phyloP scores from a whole-genome alignment of 2,888 invertebrate species.

The Drosophila leonis region DNA sequence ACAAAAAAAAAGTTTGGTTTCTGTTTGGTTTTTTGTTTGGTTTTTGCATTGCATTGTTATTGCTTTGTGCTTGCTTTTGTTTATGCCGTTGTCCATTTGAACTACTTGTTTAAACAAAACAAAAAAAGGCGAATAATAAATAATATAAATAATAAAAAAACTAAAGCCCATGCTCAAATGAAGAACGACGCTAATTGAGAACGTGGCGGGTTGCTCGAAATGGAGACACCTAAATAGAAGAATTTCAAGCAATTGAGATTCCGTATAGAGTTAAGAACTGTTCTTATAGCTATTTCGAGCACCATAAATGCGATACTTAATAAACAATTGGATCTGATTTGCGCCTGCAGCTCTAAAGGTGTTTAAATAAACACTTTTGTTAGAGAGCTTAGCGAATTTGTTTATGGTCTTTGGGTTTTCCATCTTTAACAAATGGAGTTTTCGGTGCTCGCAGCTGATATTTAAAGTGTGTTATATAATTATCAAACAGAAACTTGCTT shows the following conservation, averaged over 20 bases:
- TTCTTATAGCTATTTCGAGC: conserved; percentile 6
- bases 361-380: background rate
- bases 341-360: background rate
- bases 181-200: conserved; percentile 31
- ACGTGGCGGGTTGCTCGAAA: conserved; percentile 17
- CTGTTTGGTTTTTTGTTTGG: conserved; percentile 46
- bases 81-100: conserved; percentile 17
- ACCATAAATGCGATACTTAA: conserved; percentile 13
- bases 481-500: no score
- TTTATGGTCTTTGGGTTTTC: background rate
- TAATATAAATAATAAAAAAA: conserved; percentile 20
- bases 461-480: no score
- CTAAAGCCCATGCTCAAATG: conserved; percentile 27
- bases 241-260: conserved; percentile 16
- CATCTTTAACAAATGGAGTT: background rate
- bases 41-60: conserved; percentile 44
- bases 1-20: conserved; percentile 24
- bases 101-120: conserved; percentile 46
- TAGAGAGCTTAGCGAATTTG: background rate
- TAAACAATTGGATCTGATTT: conserved; percentile 12
- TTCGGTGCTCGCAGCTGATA: background rate
- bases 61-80: conserved; percentile 30
- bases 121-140: conserved; percentile 17
- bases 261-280: conserved; percentile 4
- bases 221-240: conserved; percentile 18